Base-by-base conservation (phyloP, 2,113 vertebrate genomes). In the Petroica traversi region DNA sequence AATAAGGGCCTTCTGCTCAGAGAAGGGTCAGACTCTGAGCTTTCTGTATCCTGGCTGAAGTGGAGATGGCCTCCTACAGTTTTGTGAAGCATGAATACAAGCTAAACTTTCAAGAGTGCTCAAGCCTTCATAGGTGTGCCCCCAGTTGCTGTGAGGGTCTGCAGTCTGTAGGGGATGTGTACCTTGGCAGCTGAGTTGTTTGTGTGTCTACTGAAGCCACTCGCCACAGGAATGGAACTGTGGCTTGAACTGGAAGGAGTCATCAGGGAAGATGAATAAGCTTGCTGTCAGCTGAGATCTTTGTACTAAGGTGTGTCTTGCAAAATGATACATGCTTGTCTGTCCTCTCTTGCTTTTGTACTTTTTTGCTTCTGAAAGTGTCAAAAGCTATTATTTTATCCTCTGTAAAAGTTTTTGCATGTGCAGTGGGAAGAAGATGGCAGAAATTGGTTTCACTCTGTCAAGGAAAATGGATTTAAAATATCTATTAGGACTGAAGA, bases 401-500 rank as follows among this genome's bases (percentile, higher is more conserved):
- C 2, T 59, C 20, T 71, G 15, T 45, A 67, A 36, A 63, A 81
- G 11, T 20, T 95, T 93, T 77, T 84, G 31, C 33, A 23, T 48
- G n/a, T 81, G 46, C n/a, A 46, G 15, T 45, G 57, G 34, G 45
- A 89, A 55, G 31, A 67, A 78, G 57, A 55, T 48, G 19, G n/a
- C 13, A 43, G 79, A 84, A 73, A 55, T 72, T 11, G 2, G 17
- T 84, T 93, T 85, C 38, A 12, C 11, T 83, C 57, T 81, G 55
- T 86, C 89, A 89, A 87, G 23, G 52, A 86, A 92, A 93, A 81
- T 20, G 20, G 59, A 81, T 96, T 86, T 84, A 84, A 93, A 93
- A 68, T 80, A 43, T 41, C 59, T 91, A 6, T 77, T 79, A 62
- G 28, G 9, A 23, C 38, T 79, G 59, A 88, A 82, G 46, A 85